These are phyloP conservation scores for Unio pictorum DNA, from an alignment of 2,888 invertebrate genomes.

Conservation along the genomic window DNA sequence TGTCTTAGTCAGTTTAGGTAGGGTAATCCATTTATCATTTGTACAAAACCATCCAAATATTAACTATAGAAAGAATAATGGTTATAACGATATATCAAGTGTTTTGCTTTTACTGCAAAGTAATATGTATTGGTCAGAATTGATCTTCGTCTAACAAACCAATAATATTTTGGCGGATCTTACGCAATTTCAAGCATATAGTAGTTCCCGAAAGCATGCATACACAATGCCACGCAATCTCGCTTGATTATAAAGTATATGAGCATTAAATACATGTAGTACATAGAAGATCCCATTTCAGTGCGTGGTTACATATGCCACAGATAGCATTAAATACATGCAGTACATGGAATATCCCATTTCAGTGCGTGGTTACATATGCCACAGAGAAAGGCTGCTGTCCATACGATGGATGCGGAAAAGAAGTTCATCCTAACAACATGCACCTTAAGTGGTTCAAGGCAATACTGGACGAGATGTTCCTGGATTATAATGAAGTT, in stretches of 20 bases:
- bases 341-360: background rate
- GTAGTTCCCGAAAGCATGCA: no score
- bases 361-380: constrained; percentile 3
- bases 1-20: no score
- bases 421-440: background rate
- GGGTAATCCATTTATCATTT: no score
- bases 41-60: no score
- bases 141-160: no score
- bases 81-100: no score
- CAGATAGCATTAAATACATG: background rate
- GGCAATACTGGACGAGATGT: constrained; percentile 4
- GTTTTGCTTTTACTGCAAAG: no score
- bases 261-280: background rate
- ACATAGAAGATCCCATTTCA: background rate
- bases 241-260: background rate
- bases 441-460: background rate
- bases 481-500: constrained; percentile 4
- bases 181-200: no score
- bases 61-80: no score
- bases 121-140: no score
- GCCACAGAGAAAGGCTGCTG: background rate
- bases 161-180: no score
- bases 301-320: constrained; percentile 3
- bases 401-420: background rate
- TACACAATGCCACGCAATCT: no score